Percentiles rank a stretch among this genome's conserved stretches.
phyloP scores from a whole-genome alignment of 1,140 invertebrate species.

The Drosophila varians region DNA sequence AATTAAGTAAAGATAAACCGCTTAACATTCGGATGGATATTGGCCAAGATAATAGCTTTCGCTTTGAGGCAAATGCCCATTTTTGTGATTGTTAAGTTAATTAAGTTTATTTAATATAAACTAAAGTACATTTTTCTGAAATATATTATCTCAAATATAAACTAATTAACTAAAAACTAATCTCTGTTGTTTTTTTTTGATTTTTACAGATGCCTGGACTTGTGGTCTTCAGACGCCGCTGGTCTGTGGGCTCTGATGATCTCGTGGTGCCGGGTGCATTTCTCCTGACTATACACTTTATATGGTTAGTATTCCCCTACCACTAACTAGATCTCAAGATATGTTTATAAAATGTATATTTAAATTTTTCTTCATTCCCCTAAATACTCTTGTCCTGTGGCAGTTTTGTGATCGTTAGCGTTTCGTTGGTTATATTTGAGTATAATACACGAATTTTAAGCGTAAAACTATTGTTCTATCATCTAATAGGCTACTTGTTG shows the following conservation, averaged over 20 bases:
- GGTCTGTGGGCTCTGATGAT: constrained; percentile 95
- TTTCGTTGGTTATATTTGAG: constrained; percentile 86
- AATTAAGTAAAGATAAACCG: too few species aligned
- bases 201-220: constrained; percentile 91
- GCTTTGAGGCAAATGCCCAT: too few species aligned
- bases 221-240: constrained; percentile 92
- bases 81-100: too few species aligned
- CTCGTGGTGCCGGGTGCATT: constrained; percentile 92
- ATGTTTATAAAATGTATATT: neutral
- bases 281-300: constrained; percentile 89
- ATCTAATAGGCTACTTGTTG: constrained; percentile 89
- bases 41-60: too few species aligned
- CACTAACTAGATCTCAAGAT: neutral
- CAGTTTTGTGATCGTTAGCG: constrained; percentile 77
- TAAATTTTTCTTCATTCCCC: constrained; percentile 1
- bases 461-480: constrained; percentile 87
- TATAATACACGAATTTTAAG: constrained; percentile 87
- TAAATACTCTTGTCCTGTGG: constrained; percentile 3
- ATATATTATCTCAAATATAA: too few species aligned
- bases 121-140: too few species aligned
- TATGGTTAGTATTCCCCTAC: constrained; percentile 87
- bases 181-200: neutral
- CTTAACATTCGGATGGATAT: too few species aligned
- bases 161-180: constrained; percentile 2
- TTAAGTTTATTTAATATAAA: too few species aligned